These are phyloP conservation scores for Chiridota heheva DNA, from an alignment of 35 echinoderm and acorn worm genomes.

Conservation along the genomic window DNA sequence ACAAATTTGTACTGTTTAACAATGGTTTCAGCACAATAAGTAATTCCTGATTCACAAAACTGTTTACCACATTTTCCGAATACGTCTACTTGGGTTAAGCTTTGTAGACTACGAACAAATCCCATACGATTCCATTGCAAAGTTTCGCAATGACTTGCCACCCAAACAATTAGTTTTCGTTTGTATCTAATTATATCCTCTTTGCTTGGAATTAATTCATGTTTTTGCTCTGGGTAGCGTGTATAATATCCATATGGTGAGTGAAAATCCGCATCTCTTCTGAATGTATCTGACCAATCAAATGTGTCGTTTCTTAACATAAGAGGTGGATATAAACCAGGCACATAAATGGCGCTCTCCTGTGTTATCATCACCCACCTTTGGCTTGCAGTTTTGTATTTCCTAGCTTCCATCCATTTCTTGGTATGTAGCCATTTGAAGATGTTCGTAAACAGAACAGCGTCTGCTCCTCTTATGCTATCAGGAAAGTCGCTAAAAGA, in stretches of 20 bases:
- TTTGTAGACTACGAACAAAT: slow-evolving; percentile 5
- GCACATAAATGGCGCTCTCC: slow-evolving; percentile 40
- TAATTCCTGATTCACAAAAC: no score
- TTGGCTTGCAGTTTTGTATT: slow-evolving; percentile 4
- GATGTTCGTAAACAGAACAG: slow-evolving; percentile 27
- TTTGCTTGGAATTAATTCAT: no score
- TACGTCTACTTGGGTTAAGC: not conserved
- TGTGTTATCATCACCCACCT: slow-evolving; percentile 46
- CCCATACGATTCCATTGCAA: slow-evolving; percentile 37
- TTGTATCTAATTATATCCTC: slow-evolving; percentile 20
- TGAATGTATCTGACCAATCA: slow-evolving; percentile 44
- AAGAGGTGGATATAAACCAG: slow-evolving; percentile 11
- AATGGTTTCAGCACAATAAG: no score
- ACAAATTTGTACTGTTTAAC: slow-evolving; percentile 32
- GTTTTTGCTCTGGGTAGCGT: not conserved
- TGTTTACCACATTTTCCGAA: slow-evolving; percentile 30
- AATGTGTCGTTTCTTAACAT: slow-evolving; percentile 12
- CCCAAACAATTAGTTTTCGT: slow-evolving; percentile 11
- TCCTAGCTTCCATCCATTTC: slow-evolving; percentile 24
- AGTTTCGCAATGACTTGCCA: slow-evolving; percentile 46
- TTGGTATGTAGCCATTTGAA: slow-evolving; percentile 32
- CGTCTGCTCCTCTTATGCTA: no score
- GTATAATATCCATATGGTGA: slow-evolving; percentile 22
- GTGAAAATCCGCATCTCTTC: slow-evolving; percentile 36
- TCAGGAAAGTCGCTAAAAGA: no score